Percentiles rank a stretch among this genome's conserved stretches.
Conservation (phyloP, 1,140 invertebrate species). For the Drosophila nannoptera region DNA sequence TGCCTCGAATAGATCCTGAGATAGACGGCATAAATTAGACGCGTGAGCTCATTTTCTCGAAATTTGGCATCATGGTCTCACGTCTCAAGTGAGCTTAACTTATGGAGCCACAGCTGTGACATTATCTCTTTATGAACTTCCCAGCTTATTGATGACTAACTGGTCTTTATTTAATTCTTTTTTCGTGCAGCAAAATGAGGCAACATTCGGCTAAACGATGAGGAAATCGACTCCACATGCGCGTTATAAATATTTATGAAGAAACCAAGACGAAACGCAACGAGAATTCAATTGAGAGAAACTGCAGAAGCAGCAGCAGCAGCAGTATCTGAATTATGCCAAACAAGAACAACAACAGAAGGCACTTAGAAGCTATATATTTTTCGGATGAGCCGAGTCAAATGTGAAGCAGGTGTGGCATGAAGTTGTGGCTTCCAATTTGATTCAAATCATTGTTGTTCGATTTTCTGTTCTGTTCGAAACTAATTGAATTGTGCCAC, state of each 20-base stretch:
- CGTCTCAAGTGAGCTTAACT: not conserved
- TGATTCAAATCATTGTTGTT: conserved; percentile 31
- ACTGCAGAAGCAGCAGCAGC: no score
- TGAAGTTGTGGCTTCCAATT: conserved; percentile 45
- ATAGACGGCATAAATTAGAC: not conserved
- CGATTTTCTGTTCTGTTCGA: conserved; percentile 21
- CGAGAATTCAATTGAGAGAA: conserved; percentile 30
- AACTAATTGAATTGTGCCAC: conserved; percentile 49
- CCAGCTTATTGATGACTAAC: conserved; percentile 18
- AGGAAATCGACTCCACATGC: conserved; percentile 49
- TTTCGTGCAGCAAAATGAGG: conserved; percentile 32
- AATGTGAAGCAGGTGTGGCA: conserved; percentile 67
- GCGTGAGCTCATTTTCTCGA: conserved; percentile 5
- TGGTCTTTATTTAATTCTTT: conserved; percentile 7
- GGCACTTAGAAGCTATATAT: conserved; percentile 18
- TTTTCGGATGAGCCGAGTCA: conserved; percentile 30
- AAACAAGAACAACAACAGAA: conserved; percentile 32
- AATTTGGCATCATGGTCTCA: conserved; percentile 3
- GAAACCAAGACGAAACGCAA: conserved; percentile 29
- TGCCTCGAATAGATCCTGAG: not conserved
- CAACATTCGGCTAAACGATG: conserved; percentile 30
- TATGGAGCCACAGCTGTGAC: not conserved
- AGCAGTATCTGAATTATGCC: conserved; percentile 27
- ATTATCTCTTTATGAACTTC: conserved; percentile 15
- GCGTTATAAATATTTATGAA: conserved; percentile 53